Conservation (phyloP, 2,797 vertebrate genomes). For the Rhynchonycteris naso region DNA sequence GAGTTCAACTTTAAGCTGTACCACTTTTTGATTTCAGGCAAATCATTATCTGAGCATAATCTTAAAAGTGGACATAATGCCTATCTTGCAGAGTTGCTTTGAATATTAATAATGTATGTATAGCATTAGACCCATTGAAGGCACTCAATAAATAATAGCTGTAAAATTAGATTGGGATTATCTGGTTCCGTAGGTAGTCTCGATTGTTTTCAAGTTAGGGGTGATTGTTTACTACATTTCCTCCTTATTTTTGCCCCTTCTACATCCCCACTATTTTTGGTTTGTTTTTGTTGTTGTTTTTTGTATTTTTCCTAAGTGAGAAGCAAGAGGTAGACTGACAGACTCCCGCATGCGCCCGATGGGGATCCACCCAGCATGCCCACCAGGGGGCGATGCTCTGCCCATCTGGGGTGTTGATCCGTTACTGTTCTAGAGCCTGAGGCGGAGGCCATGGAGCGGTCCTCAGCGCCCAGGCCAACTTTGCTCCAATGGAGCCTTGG, state of each 20-base stretch:
- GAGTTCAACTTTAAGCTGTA: background rate
- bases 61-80: conserved; percentile 26
- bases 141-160: background rate
- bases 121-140: background rate
- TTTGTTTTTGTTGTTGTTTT: too few species aligned
- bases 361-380: too few species aligned
- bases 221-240: background rate
- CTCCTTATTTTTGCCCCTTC: background rate
- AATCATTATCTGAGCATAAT: background rate
- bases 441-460: too few species aligned
- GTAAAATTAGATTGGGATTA: conserved; percentile 10
- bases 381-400: too few species aligned
- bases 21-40: background rate
- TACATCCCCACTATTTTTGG: background rate
- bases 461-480: too few species aligned
- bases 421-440: too few species aligned
- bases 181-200: background rate
- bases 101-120: background rate
- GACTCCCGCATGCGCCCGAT: too few species aligned
- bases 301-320: too few species aligned
- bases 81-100: background rate
- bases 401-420: too few species aligned
- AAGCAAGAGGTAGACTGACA: too few species aligned
- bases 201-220: background rate
- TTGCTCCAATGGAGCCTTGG: too few species aligned